Percentiles rank a stretch among this genome's conserved stretches.
Evolutionary conservation across 2,113 vertebrate species (phyloP).

Genomic region (Cinclus cinclus): DNA sequence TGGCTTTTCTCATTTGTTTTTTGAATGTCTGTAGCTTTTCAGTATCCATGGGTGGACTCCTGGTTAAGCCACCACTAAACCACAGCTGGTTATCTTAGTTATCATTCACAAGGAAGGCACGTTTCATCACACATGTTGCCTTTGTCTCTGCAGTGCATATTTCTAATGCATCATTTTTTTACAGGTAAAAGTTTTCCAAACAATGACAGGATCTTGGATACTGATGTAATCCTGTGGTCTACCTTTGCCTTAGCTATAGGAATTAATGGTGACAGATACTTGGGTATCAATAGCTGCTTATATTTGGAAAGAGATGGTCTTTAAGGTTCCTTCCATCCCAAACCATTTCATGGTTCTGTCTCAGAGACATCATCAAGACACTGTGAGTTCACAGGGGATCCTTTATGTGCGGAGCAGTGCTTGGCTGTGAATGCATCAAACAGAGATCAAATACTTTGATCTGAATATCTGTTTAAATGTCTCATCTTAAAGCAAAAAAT

Average conservation of each 20-base stretch:
- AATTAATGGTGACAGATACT: not conserved
- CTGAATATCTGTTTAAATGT: not conserved
- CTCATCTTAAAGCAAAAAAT: not conserved
- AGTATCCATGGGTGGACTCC: not conserved
- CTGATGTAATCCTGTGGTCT: not conserved
- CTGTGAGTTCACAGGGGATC: not conserved
- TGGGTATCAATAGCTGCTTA: not conserved
- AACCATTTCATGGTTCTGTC: not conserved
- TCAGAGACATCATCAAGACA: not conserved
- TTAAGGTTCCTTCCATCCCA: not conserved
- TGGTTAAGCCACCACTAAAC: not conserved
- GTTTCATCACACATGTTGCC: not conserved
- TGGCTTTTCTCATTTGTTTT: not conserved
- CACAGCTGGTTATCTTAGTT: not conserved
- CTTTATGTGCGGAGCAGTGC: not conserved
- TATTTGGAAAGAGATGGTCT: not conserved
- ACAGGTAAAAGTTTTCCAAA: not conserved
- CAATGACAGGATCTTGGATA: not conserved
- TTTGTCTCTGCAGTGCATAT: not conserved
- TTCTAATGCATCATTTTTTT: not conserved
- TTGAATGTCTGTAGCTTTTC: not conserved
- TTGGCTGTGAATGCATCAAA: not conserved
- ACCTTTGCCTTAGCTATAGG: not conserved
- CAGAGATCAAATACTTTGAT: not conserved
- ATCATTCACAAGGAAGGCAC: not conserved